Percentiles rank a stretch among this genome's conserved stretches.
Conservation (phyloP, 2,113 vertebrate genomes). For the Phocoena sinus region DNA sequence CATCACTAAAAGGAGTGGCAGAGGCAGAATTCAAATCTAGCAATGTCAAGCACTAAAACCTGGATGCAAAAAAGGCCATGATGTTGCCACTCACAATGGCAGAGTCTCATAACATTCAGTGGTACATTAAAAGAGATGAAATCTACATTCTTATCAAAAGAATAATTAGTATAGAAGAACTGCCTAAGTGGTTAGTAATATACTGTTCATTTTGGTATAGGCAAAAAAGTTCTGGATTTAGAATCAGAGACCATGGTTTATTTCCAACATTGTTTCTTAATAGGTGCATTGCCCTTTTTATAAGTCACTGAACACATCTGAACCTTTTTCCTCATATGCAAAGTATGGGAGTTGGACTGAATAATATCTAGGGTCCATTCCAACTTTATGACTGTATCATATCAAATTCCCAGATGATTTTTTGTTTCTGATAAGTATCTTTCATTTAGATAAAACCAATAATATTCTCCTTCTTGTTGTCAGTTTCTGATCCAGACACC, state of each 20-base stretch:
- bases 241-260: neutral
- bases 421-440: constrained; percentile 59
- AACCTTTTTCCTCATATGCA: neutral
- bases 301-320: neutral
- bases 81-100: neutral
- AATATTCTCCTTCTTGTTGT: constrained; percentile 13
- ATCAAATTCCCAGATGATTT: constrained; percentile 54
- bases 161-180: neutral
- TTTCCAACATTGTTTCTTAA: neutral
- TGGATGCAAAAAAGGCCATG: neutral
- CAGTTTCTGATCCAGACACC: constrained; percentile 21
- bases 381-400: neutral
- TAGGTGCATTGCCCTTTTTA: neutral
- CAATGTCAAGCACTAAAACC: neutral
- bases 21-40: neutral
- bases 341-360: neutral
- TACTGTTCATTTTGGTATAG: neutral
- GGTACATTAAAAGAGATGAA: neutral
- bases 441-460: constrained; percentile 2
- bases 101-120: neutral
- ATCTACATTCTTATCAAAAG: neutral
- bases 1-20: neutral
- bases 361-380: neutral
- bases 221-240: neutral
- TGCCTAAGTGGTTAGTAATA: neutral